Conservation (phyloP, 2,888 invertebrate species). For the Himalopsyche kuldschensis region DNA sequence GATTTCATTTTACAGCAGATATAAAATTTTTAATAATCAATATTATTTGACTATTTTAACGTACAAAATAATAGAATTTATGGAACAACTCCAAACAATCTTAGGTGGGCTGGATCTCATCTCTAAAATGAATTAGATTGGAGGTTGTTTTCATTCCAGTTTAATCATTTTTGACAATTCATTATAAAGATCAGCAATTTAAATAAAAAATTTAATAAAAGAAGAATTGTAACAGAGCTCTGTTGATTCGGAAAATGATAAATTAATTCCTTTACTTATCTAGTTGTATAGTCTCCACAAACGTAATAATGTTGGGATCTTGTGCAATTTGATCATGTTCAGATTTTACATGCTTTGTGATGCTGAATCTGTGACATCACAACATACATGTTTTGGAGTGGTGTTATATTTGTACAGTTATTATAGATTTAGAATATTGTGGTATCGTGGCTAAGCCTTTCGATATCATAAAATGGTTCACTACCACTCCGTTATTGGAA, state of each 20-base stretch:
- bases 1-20: neutral
- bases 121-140: slow-evolving; percentile 37
- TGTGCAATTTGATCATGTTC: neutral
- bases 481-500: neutral
- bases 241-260: neutral
- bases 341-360: neutral
- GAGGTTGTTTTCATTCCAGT: neutral
- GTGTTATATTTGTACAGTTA: slow-evolving; percentile 1
- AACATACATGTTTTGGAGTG: neutral
- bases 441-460: neutral
- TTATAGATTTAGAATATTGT: neutral
- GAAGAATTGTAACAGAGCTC: neutral
- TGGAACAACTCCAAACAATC: slow-evolving; percentile 22
- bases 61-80: neutral
- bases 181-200: neutral
- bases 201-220: neutral
- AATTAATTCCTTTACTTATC: neutral
- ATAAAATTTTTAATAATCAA: neutral
- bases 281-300: neutral
- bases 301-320: neutral
- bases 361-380: neutral
- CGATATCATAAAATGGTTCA: neutral
- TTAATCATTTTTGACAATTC: neutral
- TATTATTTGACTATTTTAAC: neutral
- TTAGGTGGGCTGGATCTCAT: slow-evolving; percentile 40